Evolutionary conservation across 1,140 invertebrate species (phyloP), one percentile per base, ranked within the genome.

Genomic region (Drosophila ambigua): DNA sequence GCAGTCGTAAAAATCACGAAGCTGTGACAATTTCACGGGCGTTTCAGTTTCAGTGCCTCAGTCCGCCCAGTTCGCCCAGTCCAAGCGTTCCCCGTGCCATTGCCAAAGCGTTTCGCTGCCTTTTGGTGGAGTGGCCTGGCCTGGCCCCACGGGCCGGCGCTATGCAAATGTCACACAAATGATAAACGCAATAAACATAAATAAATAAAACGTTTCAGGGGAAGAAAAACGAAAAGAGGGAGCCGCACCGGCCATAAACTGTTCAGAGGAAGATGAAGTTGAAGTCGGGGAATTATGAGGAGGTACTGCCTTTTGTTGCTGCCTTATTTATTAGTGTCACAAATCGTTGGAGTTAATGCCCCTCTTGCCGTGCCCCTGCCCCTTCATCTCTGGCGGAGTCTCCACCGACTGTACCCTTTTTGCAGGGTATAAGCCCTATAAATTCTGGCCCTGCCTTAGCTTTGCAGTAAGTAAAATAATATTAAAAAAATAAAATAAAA

Each of bases 131-230:
- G 20, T 24, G 23, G 23, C 23, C 23, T 24, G 20, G 20, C 2
- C 20, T 20, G 23, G 23, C 44, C 67, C 67, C 57, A 54, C 59
- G 41, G 41, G 64, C 77, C 77, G 81, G 82, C 81, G 82, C 81
- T 85, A 81, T 85, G 82, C 81, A 76, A 85, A 85, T 85, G 81
- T 85, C 81, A 87, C 81, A 87, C 82, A 77, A 85, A 85, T 87
- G 81, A 85, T 85, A 85, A 85, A 85, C 81, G 81, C 82, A 87
- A 85, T 81, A 85, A 84, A 72, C 81, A 85, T 87, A 85, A 85
- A 87, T 85, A 85, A 85, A 81, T 75, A 84, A 83, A 69, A 41
- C 26, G 64, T 23, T 68, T 55, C 44, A 48, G 48, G 57, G 39
- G 59, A 26, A 64, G 26, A 58, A 15, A 28, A 54, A 6, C 24